Percentiles rank a stretch among this genome's conserved stretches.
Conservation (phyloP, 2,113 vertebrate genomes). For the Psophia crepitans region DNA sequence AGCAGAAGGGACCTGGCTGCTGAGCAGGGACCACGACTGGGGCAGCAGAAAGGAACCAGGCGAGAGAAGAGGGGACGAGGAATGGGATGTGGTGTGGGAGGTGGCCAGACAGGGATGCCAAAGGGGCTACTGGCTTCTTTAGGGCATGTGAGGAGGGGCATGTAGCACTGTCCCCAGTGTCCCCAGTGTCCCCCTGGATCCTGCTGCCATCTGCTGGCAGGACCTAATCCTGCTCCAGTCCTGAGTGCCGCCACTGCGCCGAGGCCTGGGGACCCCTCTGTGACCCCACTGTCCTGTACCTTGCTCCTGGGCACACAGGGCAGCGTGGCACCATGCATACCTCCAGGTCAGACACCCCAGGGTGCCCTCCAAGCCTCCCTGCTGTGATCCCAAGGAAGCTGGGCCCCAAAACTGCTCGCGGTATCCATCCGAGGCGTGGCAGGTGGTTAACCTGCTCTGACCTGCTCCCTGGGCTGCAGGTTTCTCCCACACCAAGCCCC, state of each 20-base stretch:
- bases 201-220: slow-evolving; percentile 59
- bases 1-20: background rate
- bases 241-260: rapidly evolving
- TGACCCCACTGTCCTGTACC: background rate
- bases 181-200: background rate
- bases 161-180: background rate
- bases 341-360: background rate
- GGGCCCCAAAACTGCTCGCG: rapidly evolving
- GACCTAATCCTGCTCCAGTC: background rate
- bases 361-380: background rate
- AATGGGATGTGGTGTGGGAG: background rate
- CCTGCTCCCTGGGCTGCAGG: background rate
- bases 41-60: background rate
- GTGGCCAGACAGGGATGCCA: background rate
- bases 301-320: background rate
- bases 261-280: background rate
- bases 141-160: rapidly evolving
- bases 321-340: background rate
- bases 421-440: rapidly evolving
- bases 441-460: rapidly evolving
- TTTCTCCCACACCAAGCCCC: background rate
- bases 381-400: background rate
- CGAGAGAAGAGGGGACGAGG: background rate
- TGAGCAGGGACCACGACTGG: rapidly evolving
- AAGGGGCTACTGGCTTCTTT: rapidly evolving